Evolutionary conservation across 2,888 invertebrate genomes (phyloP), one percentile per base, ranked within the genome.

Genomic region (Pelosia muscerda): DNA sequence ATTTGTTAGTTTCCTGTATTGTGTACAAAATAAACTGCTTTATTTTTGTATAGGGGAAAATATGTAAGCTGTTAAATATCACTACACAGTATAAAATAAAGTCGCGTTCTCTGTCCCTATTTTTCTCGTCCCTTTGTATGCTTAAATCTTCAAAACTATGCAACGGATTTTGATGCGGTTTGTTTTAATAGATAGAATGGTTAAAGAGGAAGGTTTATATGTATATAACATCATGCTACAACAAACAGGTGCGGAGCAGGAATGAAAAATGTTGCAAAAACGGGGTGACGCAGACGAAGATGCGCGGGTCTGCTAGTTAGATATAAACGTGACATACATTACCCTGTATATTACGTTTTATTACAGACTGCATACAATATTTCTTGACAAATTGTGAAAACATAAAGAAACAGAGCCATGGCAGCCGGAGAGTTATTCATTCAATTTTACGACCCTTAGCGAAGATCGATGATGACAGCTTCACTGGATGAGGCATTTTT

Each of bases 371-470:
- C 23, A 28, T 56, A 15, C 25, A 58, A 22, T 58, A 25, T 63
- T 61, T 57, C 49, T 22, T 57, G 60, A 64, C 53, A 66, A 66
- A 68, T 65, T 65, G 34, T 66, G 61, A 60, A 59, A 73, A 69
- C 56, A 62, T 56, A 23, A 65, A 49, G 49, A 66, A 61, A 76
- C 72, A 78, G 79, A 72, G 53, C 22, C 66, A 63, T 71, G 69
- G 63, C 73, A 66, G 71, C 66, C 57, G 53, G 57, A 68, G 66
- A 74, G 74, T 72, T 80, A 75, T 80, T 73, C 77, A 77, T 77
- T 79, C 69, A 74, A 76, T 84, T 83, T 79, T 55, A 79, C 68
- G 81, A 78, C 57, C 58, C 55, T 71, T 58, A 49, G 28, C 58
- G 23, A 54, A 23, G 28, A 64, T 25, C 49, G 5, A 23, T 5